phyloP scores from a whole-genome alignment of 2,797 vertebrate species.

The Mormyrus proboscirostris region DNA sequence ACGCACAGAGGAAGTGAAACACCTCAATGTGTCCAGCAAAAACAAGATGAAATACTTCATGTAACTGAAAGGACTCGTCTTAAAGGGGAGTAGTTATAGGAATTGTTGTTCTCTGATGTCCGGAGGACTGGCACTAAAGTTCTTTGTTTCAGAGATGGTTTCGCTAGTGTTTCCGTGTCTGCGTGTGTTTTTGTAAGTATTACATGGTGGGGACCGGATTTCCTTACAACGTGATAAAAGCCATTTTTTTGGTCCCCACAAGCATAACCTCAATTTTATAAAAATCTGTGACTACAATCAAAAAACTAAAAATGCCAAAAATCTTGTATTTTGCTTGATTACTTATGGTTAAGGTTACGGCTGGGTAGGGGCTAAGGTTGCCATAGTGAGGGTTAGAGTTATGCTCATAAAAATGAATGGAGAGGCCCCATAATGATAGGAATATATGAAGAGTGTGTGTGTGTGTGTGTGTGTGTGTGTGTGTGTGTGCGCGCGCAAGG shows the following conservation, averaged over 20 bases:
- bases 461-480: too few relatives aligned
- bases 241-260: background rate
- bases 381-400: background rate
- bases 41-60: conserved; percentile 31
- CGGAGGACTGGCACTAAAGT: background rate
- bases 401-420: background rate
- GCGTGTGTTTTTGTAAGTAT: background rate
- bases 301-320: background rate
- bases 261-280: background rate
- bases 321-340: background rate
- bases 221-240: background rate
- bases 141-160: background rate
- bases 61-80: conserved; percentile 25
- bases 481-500: background rate
- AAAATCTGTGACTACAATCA: background rate
- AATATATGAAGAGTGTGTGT: background rate
- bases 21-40: conserved; percentile 31
- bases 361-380: background rate
- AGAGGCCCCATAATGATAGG: background rate
- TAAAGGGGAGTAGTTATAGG: conserved; percentile 30
- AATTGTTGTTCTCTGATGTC: conserved; percentile 31
- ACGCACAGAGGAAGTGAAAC: conserved; percentile 20
- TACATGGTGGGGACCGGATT: background rate
- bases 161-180: background rate
- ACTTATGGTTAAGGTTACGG: background rate